Base-by-base conservation (phyloP, 2,113 vertebrate genomes). In the Cyphomyrus discorhynchus region DNA sequence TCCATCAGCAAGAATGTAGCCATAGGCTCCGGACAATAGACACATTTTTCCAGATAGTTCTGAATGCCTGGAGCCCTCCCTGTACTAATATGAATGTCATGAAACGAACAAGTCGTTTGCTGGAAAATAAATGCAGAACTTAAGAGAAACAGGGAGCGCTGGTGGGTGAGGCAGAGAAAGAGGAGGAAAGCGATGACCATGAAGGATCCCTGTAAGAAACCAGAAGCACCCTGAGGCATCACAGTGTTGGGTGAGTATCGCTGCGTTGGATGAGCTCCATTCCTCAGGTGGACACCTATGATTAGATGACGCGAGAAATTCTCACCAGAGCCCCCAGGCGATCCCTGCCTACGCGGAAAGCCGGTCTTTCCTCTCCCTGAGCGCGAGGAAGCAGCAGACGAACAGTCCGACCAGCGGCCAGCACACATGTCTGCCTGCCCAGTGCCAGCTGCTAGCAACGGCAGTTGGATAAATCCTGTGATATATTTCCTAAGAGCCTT, bases 401-500 rank as follows among this genome's bases (percentile, higher is more conserved):
- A 58, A 52, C 35, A 46, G 46, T 46, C 42, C 0, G 70, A 9
- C 66, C 86, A 47, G 50, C 24, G n/a, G 24, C 50, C n/a, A 19
- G 46, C 58, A 24, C 46, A 39, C 45, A 24, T 24, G 56, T 77
- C 85, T 77, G 46, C 11, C 10, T 39, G 89, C 27, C 24, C 42
- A 4, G 50, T 56, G 52, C 39, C 66, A 83, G 86, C 86, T 88
- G 90, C 89, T 88, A 27, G 52, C 10, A 15, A 53, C 56, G 86
- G 90, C 70, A 88, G 90, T 45, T 21, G 70, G 49, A 90, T 62
- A 83, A 83, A 88, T 82, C 86, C 74, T 21, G 50, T 88, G 88
- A 90, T 88, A 83, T 86, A 90, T 58, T 90, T 88, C 88, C 90
- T 88, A 88, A 82, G 49, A 80, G 90, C 86, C 90, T 88, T 70